Evolutionary conservation across 1,140 invertebrate species (phyloP).

Genomic region (Caerostris extrusa): DNA sequence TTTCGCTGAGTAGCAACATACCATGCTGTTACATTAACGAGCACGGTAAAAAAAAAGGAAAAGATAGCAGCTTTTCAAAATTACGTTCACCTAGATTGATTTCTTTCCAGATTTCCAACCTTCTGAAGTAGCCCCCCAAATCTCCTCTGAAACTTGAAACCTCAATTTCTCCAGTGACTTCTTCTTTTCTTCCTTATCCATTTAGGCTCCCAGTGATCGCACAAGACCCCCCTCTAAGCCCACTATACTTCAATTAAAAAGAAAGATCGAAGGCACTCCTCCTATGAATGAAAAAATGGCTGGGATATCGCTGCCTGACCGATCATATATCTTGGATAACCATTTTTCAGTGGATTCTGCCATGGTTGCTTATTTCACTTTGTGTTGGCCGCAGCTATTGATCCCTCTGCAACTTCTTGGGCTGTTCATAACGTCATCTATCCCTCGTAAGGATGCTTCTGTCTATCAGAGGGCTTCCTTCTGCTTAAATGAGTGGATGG

Average conservation of each 20-base stretch:
- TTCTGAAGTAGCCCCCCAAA: not conserved
- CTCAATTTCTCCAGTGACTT: not conserved
- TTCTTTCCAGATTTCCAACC: not conserved
- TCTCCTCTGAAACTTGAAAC: not conserved
- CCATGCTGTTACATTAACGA: not conserved
- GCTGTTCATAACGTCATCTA: slow-evolving; percentile 28
- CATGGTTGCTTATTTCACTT: not conserved
- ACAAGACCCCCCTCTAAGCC: not conserved
- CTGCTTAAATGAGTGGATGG: not conserved
- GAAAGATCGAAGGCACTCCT: not conserved
- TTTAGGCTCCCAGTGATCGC: slow-evolving; percentile 17
- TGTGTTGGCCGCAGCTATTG: not conserved
- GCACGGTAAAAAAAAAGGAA: not conserved
- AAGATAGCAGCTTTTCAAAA: too few species aligned
- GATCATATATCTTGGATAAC: slow-evolving; percentile 32
- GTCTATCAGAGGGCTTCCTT: not conserved
- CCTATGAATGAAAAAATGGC: not conserved
- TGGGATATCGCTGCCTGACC: not conserved
- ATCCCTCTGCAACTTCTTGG: not conserved
- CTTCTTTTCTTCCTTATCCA: slow-evolving; percentile 22
- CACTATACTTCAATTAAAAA: slow-evolving; percentile 27
- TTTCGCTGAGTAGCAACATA: not conserved
- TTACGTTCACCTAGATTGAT: not conserved
- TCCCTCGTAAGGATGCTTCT: not conserved
- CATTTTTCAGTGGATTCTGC: slow-evolving; percentile 35